phyloP scores from a whole-genome alignment of 2,797 vertebrate genomes.

The Euphonia xanthogaster region DNA sequence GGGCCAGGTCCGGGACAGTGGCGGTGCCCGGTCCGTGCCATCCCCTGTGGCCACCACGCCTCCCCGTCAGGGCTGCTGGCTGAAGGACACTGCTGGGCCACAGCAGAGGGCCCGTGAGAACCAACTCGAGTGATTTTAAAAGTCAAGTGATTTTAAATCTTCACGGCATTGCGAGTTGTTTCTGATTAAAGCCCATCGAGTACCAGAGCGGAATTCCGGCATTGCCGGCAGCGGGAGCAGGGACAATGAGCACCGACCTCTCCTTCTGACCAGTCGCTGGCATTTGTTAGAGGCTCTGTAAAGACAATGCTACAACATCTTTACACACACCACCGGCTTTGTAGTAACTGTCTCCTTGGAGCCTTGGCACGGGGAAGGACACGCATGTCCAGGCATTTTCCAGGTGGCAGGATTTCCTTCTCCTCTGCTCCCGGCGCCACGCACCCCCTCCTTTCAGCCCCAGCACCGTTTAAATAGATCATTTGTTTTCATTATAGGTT shows the following conservation, averaged over 20 bases:
- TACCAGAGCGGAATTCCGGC: neutral
- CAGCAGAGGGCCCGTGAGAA: neutral
- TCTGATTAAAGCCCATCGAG: neutral
- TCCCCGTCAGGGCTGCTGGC: neutral
- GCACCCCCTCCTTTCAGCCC: constrained; percentile 43
- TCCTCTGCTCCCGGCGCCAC: constrained; percentile 14
- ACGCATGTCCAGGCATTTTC: constrained; percentile 46
- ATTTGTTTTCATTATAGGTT: constrained; percentile 74
- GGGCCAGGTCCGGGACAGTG: neutral
- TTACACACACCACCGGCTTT: neutral
- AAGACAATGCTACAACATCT: constrained; percentile 11
- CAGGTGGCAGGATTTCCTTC: constrained; percentile 69
- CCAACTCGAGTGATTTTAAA: neutral
- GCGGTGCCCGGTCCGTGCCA: fast-evolving
- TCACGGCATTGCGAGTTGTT: neutral
- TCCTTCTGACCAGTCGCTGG: neutral
- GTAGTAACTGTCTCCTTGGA: constrained; percentile 8
- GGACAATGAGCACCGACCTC: constrained; percentile 39
- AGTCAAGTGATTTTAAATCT: neutral
- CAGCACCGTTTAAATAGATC: constrained; percentile 59
- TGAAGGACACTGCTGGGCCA: neutral
- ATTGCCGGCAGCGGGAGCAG: neutral
- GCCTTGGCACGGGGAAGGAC: constrained; percentile 10
- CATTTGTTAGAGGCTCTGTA: neutral
- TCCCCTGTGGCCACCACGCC: neutral